Evolutionary conservation across 2,888 invertebrate genomes (phyloP).

Genomic region (Pachycephus smyrnensis): DNA sequence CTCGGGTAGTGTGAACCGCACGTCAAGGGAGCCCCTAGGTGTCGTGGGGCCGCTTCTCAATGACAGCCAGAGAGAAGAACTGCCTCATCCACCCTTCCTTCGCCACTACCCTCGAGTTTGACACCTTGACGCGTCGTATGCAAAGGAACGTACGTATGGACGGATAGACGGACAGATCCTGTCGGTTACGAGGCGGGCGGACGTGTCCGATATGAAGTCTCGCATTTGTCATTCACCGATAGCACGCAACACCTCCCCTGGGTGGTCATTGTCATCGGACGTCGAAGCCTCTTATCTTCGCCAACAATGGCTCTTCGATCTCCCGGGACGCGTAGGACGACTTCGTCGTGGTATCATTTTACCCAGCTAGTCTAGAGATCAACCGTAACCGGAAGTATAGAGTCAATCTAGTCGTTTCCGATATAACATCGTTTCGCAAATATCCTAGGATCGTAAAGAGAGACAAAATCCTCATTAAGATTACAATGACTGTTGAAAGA

Average conservation of each 20-base stretch:
- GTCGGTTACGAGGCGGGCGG: constrained; percentile 27
- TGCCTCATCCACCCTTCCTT: constrained; percentile 19
- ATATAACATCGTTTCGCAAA: not conserved
- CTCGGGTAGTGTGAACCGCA: constrained; percentile 30
- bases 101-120: constrained; percentile 13
- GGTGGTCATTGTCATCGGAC: constrained; percentile 58
- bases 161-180: constrained; percentile 36
- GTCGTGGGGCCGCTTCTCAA: constrained; percentile 14
- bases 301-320: constrained; percentile 56
- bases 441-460: not conserved
- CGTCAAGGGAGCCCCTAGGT: constrained; percentile 6
- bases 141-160: constrained; percentile 3
- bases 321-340: constrained; percentile 35
- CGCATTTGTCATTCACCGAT: constrained; percentile 62
- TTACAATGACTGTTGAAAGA: not conserved
- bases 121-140: not conserved
- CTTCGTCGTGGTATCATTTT: not conserved
- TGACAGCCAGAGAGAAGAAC: constrained; percentile 20
- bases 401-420: constrained; percentile 33
- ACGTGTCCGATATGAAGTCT: constrained; percentile 35
- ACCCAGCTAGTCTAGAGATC: not conserved
- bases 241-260: constrained; percentile 40
- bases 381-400: not conserved
- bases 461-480: not conserved
- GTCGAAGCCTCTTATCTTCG: constrained; percentile 54